Evolutionary conservation across 2,888 invertebrate genomes (phyloP).

Genomic region (Orchesella flavescens): DNA sequence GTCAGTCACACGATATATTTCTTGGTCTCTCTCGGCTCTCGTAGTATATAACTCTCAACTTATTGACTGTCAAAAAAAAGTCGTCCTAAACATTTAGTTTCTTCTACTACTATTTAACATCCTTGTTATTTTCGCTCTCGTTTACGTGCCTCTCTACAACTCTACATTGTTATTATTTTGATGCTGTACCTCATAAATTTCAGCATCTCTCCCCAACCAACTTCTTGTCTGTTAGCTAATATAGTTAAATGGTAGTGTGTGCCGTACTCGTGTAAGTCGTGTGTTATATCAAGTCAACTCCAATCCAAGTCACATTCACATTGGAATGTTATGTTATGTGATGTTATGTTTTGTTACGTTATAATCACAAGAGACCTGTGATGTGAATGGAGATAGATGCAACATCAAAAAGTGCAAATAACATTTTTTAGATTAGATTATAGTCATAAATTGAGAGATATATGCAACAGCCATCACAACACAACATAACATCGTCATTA

Average conservation of each 20-base stretch:
- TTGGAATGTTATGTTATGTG: too few species aligned
- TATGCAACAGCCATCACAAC: too few species aligned
- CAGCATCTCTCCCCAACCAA: too few species aligned
- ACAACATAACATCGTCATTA: too few species aligned
- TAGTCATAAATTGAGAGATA: too few species aligned
- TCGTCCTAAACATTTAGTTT: constrained; percentile 42
- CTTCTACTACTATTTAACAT: constrained; percentile 30
- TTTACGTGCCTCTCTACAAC: constrained; percentile 45
- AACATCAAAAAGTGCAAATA: constrained; percentile 19
- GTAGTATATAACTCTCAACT: too few species aligned
- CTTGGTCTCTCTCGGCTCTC: too few species aligned
- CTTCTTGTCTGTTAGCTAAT: constrained; percentile 18
- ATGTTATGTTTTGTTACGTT: background rate
- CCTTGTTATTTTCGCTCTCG: constrained; percentile 6
- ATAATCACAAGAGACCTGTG: background rate
- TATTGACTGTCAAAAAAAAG: constrained; percentile 60
- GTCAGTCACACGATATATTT: background rate
- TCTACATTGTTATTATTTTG: constrained; percentile 13
- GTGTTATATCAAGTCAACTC: background rate
- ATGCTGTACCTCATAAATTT: constrained; percentile 6
- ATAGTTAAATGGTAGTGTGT: constrained; percentile 5
- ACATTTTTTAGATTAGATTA: constrained; percentile 19
- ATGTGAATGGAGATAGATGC: constrained; percentile 7
- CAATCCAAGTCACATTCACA: too few species aligned
- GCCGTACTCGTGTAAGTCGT: too few species aligned